Base-by-base conservation (phyloP, 2,888 invertebrate genomes). In the Caenorhabditis sulstoni region DNA sequence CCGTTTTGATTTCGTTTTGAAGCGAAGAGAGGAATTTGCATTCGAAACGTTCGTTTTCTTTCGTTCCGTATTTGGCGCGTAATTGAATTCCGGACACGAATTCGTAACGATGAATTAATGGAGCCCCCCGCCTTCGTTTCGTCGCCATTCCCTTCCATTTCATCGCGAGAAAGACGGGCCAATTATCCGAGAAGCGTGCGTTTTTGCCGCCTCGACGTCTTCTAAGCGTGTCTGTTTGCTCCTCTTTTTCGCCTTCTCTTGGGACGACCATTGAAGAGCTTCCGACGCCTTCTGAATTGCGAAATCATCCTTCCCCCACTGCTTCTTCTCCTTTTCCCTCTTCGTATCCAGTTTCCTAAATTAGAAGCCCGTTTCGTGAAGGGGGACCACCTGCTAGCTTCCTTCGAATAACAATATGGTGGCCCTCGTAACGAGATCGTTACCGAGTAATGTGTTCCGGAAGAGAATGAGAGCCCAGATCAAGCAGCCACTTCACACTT, bases 91-190 rank as follows among this genome's bases (percentile, higher is more conserved):
- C 37, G 22, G n/a, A 16, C 1, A 8, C 14, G 29, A 53, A 65
- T 65, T 49, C 45, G 67, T 59, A 67, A 67, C 58, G 67, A 67
- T 53, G 59, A 68, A 52, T 68, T 68, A 68, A 68, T 53, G 59
- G 68, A 50, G 58, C 41, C 35, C 50, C 29, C 20, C 35, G 29
- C 29, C 14, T 37, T 50, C 64, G 12, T 4, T 41, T 64, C 52
- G 20, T 23, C 35, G 16, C 49, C 23, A 14, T 18, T n/a, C n/a
- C n/a, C n/a, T n/a, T n/a, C 29, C 29, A 7, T 29, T 29, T 29
- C 35, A 16, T 47, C 66, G 22, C 11, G 14, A 5, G 49, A 16
- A 47, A 47, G 47, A 49, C 20, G 49, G 45, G 53, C 58, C 68
- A 68, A 59, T 68, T 68, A 59, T 59, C 68, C 44, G 20, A 59